Conservation (phyloP, 2,888 invertebrate genomes). For the Pogonocherus hispidulus region DNA sequence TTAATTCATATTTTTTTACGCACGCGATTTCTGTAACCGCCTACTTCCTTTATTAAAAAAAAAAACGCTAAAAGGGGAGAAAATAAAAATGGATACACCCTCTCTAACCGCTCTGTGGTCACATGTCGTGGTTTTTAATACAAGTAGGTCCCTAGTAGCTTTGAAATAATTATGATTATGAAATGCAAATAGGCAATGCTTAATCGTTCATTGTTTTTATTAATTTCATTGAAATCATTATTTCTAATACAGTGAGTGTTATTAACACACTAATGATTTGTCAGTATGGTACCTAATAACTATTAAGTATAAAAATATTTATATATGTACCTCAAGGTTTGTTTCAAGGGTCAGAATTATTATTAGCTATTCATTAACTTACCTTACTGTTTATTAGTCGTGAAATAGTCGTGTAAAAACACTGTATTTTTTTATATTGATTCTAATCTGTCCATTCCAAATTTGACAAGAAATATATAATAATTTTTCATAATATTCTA, state of each 20-base stretch:
- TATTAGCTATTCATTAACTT: constrained; percentile 15
- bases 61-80: constrained; percentile 40
- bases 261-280: neutral
- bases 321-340: constrained; percentile 24
- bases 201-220: neutral
- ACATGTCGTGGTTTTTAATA: constrained; percentile 37
- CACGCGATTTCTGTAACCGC: constrained; percentile 64
- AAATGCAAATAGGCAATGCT: neutral
- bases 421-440: too few species aligned
- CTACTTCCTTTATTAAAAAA: constrained; percentile 60
- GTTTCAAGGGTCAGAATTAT: constrained; percentile 2
- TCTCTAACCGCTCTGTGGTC: constrained; percentile 50
- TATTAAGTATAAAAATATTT: constrained; percentile 6
- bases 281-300: neutral
- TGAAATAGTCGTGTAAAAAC: too few species aligned
- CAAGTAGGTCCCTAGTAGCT: neutral
- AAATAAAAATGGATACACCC: constrained; percentile 48
- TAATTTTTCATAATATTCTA: too few species aligned
- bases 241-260: neutral
- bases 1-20: constrained; percentile 66
- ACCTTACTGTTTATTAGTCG: neutral
- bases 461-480: too few species aligned
- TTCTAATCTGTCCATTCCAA: too few species aligned
- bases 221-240: constrained; percentile 12
- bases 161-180: neutral